phyloP scores from a whole-genome alignment of 1,140 invertebrate species.

The Patella vulgata region DNA sequence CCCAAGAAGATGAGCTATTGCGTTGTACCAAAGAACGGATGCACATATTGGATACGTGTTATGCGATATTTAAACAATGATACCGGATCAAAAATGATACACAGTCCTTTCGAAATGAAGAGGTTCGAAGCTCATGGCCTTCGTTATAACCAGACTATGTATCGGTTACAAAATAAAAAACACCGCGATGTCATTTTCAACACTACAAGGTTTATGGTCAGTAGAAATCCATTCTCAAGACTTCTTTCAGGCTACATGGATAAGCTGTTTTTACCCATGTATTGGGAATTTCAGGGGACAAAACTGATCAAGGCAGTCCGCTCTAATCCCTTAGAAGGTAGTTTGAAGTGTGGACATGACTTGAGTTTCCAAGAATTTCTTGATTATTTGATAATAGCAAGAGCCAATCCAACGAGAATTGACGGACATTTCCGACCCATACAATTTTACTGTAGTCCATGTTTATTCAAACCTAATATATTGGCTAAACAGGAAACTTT shows the following conservation, averaged over 20 bases:
- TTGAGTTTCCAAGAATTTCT: conserved; percentile 35
- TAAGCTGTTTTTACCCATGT: conserved; percentile 36
- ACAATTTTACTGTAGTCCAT: conserved; percentile 33
- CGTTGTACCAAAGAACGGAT: conserved; percentile 18
- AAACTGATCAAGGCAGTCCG: conserved; percentile 35
- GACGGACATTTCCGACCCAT: conserved; percentile 41
- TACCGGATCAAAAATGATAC: neutral
- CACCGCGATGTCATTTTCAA: too few relatives aligned
- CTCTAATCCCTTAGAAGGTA: neutral
- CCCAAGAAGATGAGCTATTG: conserved; percentile 13
- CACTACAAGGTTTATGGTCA: conserved; percentile 17
- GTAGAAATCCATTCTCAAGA: conserved; percentile 31
- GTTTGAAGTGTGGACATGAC: conserved; percentile 29
- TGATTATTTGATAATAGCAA: conserved; percentile 14
- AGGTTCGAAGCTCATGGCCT: neutral
- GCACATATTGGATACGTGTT: conserved; percentile 22
- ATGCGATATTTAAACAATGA: conserved; percentile 18
- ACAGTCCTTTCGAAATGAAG: conserved; percentile 24
- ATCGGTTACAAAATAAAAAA: too few relatives aligned
- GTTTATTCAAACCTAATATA: conserved; percentile 27
- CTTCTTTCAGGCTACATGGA: conserved; percentile 39
- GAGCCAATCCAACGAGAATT: conserved; percentile 8
- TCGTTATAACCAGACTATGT: too few relatives aligned
- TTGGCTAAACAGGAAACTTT: conserved; percentile 46
- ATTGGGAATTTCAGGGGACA: conserved; percentile 26